Evolutionary conservation across 2,888 invertebrate species (phyloP).

Genomic region (Eilema sororculum): DNA sequence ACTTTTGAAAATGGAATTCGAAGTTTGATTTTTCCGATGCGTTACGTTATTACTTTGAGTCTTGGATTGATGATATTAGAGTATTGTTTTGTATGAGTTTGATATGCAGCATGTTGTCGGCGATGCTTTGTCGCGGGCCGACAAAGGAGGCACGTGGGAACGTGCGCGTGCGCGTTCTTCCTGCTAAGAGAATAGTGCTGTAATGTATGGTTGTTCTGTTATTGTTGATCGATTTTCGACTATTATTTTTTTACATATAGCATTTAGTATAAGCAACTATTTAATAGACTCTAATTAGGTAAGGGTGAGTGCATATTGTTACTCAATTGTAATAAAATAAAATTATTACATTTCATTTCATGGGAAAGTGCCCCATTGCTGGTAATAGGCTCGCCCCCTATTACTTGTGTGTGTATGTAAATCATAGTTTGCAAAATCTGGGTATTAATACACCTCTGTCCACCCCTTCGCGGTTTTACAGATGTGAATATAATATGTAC

Average conservation of each 20-base stretch:
- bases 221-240: conserved; percentile 72
- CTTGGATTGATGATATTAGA: conserved; percentile 45
- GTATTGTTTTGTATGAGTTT: conserved; percentile 48
- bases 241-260: conserved; percentile 57
- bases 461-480: no score
- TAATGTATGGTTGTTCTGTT: conserved; percentile 75
- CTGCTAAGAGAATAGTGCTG: conserved; percentile 67
- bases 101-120: conserved; percentile 76
- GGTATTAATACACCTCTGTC: no score
- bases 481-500: no score
- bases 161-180: conserved; percentile 79
- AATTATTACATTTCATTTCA: no score
- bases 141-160: conserved; percentile 85
- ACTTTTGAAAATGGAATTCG: conserved; percentile 45
- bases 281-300: neutral
- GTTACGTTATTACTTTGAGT: conserved; percentile 41
- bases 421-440: no score
- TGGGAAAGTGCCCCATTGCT: no score
- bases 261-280: conserved; percentile 21
- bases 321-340: no score
- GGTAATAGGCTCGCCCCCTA: no score
- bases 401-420: no score
- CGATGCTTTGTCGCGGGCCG: conserved; percentile 82
- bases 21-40: conserved; percentile 64
- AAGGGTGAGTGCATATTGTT: neutral